Conservation (phyloP, 2,888 invertebrate genomes). For the Chaetogeoica ovagalla region DNA sequence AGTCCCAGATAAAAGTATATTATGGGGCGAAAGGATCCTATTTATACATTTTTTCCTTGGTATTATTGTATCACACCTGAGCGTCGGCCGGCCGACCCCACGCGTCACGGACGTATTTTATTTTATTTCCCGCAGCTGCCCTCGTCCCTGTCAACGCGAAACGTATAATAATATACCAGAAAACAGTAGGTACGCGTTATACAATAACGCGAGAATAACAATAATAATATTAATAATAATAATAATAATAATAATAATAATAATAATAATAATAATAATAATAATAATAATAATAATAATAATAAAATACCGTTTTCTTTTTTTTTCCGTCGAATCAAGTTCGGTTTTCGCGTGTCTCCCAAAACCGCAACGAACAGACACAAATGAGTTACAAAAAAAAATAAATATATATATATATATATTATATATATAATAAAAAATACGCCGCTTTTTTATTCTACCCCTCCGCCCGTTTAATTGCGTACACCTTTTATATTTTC, state of each 20-base stretch:
- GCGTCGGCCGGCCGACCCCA: slow-evolving; percentile 6
- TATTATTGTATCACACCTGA: slow-evolving; percentile 44
- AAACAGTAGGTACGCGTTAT: not conserved
- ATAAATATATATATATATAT: too few relatives aligned
- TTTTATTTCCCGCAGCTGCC: slow-evolving; percentile 39
- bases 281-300: too few relatives aligned
- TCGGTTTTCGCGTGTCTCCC: not conserved
- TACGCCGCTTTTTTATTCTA: too few relatives aligned
- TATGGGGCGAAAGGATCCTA: slow-evolving; percentile 20
- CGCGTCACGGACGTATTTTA: slow-evolving; percentile 9
- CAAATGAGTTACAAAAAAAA: too few relatives aligned
- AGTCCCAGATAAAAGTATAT: slow-evolving; percentile 31
- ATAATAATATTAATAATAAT: too few relatives aligned
- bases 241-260: too few relatives aligned
- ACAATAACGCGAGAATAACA: too few relatives aligned
- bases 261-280: too few relatives aligned
- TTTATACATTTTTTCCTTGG: slow-evolving; percentile 26
- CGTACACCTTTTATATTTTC: too few relatives aligned
- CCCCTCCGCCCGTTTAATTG: too few relatives aligned
- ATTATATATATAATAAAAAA: too few relatives aligned
- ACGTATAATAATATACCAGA: slow-evolving; percentile 30
- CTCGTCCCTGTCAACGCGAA: slow-evolving; percentile 38
- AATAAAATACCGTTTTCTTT: slow-evolving; percentile 2
- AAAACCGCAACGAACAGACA: not conserved
- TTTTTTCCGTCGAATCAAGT: not conserved